Base-by-base conservation (phyloP, 2,113 vertebrate species). In the Theristicus caerulescens region DNA sequence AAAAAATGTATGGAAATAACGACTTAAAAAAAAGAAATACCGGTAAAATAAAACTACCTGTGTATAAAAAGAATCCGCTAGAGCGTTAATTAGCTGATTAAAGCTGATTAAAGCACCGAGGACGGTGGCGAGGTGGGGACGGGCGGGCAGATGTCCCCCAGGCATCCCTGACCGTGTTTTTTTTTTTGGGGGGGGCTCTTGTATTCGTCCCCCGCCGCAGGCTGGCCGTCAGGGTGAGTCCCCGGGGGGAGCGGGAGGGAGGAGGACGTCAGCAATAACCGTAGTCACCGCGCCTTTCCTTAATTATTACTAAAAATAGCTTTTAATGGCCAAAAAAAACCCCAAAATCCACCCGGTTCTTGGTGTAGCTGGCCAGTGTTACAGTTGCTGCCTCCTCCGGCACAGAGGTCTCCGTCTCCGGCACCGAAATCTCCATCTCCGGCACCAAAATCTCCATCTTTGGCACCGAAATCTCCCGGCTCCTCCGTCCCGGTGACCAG, bases 241-340 rank as follows among this genome's bases (percentile, higher is more conserved):
- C 74, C 65, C 2, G 2, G 25, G 70, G 90, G 89, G 76, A 6
- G 83, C 8, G 5, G 82, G 96, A 88, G 96, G 93, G 77, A 85
- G 64, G 22, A 62, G 47, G 85, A 25, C 6, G 1, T 82, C 78
- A 94, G 96, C 96, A 97, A 97, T 97, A 97, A 97, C 77, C 3
- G 11, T 13, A 70, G 86, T 88, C 90, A 89, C 97, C 85, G 18
- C 95, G 93, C 93, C 95, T 98, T 97, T 97, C 97, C 96, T 98
- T 94, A 98, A 97, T 79, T 74, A 44, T 19, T 40, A 38, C 51
- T 77, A 9, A 47, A 81, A 64, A 20, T 47, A 77, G 96, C 97
- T 90, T 88, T 32, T 58, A 26, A 58, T 18, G 83, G 93, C 96
- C 93, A 86, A 88, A 90, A 90, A 90, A 21, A 1, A 1, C 1